Evolutionary conservation across 92 coral and sea anemone species (phyloP).

Genomic region (Zoanthus gigantus): DNA sequence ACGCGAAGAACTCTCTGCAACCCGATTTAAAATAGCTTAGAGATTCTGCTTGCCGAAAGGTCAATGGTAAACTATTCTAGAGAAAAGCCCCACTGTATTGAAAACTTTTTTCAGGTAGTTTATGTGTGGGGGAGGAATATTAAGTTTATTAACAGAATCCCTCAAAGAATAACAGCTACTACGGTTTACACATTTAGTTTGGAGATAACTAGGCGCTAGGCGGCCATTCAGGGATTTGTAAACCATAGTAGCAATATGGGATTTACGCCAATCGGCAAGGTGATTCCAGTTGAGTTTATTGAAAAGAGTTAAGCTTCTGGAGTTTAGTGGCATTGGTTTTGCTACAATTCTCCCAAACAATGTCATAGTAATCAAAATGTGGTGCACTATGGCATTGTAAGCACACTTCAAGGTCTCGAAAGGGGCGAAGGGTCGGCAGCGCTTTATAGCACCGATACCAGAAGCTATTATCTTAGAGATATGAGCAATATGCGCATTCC

Average conservation of each 20-base stretch:
- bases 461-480: background rate
- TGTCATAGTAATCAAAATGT: no score
- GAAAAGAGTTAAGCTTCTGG: background rate
- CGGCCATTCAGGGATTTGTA: conserved; percentile 20
- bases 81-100: background rate
- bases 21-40: no score
- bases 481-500: background rate
- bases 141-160: background rate
- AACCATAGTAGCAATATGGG: conserved; percentile 7
- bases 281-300: background rate
- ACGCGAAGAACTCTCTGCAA: no score
- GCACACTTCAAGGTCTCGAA: no score
- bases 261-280: background rate
- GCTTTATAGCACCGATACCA: background rate
- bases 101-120: conserved; percentile 8
- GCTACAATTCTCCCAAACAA: no score
- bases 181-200: background rate
- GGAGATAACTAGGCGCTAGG: background rate
- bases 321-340: no score
- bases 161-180: background rate
- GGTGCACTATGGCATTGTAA: no score
- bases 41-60: no score
- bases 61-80: background rate
- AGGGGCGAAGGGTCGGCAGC: no score
- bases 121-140: conserved; percentile 1